Evolutionary conservation across 2,888 invertebrate genomes (phyloP).

Genomic region (Phlogophora meticulosa): DNA sequence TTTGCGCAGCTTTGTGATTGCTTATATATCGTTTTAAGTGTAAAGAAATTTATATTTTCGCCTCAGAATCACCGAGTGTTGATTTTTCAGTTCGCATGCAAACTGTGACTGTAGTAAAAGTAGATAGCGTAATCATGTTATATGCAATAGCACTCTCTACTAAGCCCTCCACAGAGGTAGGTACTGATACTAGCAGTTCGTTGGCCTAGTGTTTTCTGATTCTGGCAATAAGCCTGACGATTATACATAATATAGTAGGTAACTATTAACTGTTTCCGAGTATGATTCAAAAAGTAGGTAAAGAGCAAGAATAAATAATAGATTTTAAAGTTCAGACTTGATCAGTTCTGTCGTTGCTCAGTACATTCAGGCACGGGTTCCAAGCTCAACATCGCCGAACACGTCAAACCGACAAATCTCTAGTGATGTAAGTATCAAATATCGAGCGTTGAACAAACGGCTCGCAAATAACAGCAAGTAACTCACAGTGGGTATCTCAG

Average conservation of each 20-base stretch:
- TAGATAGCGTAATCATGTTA: too few species aligned
- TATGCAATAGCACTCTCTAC: too few species aligned
- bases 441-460: slow-evolving; percentile 58
- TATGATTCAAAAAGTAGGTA: too few species aligned
- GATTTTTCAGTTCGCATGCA: background rate
- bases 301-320: too few species aligned
- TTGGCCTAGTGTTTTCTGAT: too few species aligned
- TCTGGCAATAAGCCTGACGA: too few species aligned
- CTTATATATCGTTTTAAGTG: slow-evolving; percentile 3
- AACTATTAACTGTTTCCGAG: too few species aligned
- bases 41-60: background rate
- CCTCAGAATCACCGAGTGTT: too few species aligned
- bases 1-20: slow-evolving; percentile 37
- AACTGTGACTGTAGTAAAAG: background rate
- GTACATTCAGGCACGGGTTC: background rate
- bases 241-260: too few species aligned
- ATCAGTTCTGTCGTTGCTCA: background rate
- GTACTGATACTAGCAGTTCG: too few species aligned
- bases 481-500: slow-evolving; percentile 72
- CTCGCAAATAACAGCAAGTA: slow-evolving; percentile 61
- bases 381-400: background rate
- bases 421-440: slow-evolving; percentile 62
- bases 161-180: too few species aligned
- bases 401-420: slow-evolving; percentile 18
- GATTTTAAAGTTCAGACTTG: too few species aligned